Evolutionary conservation across 2,888 invertebrate genomes (phyloP).

Genomic region (Leuctra nigra): DNA sequence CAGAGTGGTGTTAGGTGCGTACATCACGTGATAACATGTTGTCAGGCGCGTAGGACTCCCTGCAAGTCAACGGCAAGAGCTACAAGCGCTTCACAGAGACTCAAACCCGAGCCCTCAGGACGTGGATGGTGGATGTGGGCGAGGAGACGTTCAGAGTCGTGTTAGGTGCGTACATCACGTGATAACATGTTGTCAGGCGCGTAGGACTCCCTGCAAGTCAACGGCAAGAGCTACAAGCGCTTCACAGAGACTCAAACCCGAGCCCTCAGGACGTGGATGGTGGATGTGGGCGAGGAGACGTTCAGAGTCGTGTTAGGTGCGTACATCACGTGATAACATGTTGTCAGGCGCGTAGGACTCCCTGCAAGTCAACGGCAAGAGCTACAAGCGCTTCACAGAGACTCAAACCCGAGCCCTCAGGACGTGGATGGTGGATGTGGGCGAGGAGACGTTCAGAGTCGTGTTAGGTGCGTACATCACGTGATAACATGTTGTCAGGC

Average conservation of each 20-base stretch:
- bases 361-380: constrained; percentile 76
- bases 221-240: constrained; percentile 72
- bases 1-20: constrained; percentile 63
- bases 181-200: no score
- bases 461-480: constrained; percentile 71
- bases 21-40: no score
- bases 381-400: constrained; percentile 71
- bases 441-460: constrained; percentile 53
- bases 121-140: constrained; percentile 58
- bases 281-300: constrained; percentile 46
- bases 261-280: constrained; percentile 66
- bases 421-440: constrained; percentile 59
- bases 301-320: constrained; percentile 67
- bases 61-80: constrained; percentile 76
- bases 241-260: constrained; percentile 75
- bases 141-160: constrained; percentile 58
- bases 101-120: constrained; percentile 64
- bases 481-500: no score
- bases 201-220: constrained; percentile 73
- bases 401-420: constrained; percentile 67
- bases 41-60: no score
- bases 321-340: no score
- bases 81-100: constrained; percentile 74
- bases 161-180: no score
- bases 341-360: no score